phyloP scores from a whole-genome alignment of 2,888 invertebrate genomes.

The Crioceris asparagi region DNA sequence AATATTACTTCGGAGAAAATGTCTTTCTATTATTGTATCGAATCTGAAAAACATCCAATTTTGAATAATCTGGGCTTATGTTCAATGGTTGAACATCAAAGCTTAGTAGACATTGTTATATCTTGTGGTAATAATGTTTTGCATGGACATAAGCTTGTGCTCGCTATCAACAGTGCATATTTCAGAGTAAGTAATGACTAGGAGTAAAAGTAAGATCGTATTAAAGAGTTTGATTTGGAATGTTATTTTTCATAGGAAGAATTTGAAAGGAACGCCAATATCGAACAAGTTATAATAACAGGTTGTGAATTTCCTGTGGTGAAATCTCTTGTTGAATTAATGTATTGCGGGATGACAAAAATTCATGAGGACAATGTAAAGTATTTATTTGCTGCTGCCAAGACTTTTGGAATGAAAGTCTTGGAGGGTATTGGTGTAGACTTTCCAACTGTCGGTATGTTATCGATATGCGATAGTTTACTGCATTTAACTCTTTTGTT shows the following conservation, averaged over 20 bases:
- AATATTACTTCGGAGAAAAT: too few relatives aligned
- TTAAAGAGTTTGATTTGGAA: background rate
- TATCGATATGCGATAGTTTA: background rate
- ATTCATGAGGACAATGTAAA: slow-evolving; percentile 57
- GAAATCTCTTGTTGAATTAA: slow-evolving; percentile 62
- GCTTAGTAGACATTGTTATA: slow-evolving; percentile 62
- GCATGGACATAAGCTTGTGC: slow-evolving; percentile 61
- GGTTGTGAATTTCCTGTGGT: slow-evolving; percentile 62
- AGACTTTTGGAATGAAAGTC: slow-evolving; percentile 56
- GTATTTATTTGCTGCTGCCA: slow-evolving; percentile 57
- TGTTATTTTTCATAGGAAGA: slow-evolving; percentile 39
- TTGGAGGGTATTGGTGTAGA: slow-evolving; percentile 47
- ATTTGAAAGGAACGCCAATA: slow-evolving; percentile 44
- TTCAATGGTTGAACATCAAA: slow-evolving; percentile 59
- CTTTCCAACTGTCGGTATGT: slow-evolving; percentile 19
- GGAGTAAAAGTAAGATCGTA: background rate
- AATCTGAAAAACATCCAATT: slow-evolving; percentile 41
- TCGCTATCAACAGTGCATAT: slow-evolving; percentile 62
- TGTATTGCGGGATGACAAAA: slow-evolving; percentile 67
- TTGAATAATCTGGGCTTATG: slow-evolving; percentile 59
- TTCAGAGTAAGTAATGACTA: slow-evolving; percentile 48
- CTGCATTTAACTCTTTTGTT: background rate
- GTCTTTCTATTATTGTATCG: slow-evolving; percentile 20
- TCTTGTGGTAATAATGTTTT: slow-evolving; percentile 65
- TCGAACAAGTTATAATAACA: slow-evolving; percentile 50